phyloP scores from a whole-genome alignment of 2,113 vertebrate species.

The Bubalus kerabau region DNA sequence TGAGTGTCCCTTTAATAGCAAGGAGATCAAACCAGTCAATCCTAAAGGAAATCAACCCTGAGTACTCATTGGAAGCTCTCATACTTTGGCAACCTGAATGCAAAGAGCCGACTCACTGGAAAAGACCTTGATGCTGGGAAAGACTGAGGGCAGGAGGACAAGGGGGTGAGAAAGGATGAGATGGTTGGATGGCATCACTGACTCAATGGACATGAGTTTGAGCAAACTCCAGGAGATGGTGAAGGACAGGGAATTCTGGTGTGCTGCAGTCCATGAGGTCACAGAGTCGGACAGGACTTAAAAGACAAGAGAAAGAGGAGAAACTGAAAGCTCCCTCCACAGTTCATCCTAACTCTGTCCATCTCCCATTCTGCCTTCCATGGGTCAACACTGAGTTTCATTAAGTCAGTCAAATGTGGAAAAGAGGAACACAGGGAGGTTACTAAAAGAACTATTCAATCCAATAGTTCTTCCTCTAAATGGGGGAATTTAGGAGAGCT shows the following conservation, averaged over 20 bases:
- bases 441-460: not conserved
- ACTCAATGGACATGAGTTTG: not conserved
- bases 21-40: not conserved
- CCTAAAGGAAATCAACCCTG: not conserved
- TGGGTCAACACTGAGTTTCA: not conserved
- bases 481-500: not conserved
- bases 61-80: not conserved
- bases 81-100: not conserved
- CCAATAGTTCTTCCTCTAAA: not conserved
- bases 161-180: not conserved
- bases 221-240: not conserved
- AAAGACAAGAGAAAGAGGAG: not conserved
- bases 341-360: not conserved
- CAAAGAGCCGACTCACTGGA: not conserved
- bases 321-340: not conserved
- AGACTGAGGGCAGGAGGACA: not conserved
- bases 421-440: fast-evolving
- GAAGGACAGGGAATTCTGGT: not conserved
- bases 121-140: not conserved
- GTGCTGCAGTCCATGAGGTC: not conserved
- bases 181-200: not conserved
- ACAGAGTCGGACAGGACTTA: not conserved
- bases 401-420: not conserved
- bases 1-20: not conserved
- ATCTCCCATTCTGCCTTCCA: not conserved